Conservation (phyloP, 2,113 vertebrate species). For the Alaudala cheleensis region DNA sequence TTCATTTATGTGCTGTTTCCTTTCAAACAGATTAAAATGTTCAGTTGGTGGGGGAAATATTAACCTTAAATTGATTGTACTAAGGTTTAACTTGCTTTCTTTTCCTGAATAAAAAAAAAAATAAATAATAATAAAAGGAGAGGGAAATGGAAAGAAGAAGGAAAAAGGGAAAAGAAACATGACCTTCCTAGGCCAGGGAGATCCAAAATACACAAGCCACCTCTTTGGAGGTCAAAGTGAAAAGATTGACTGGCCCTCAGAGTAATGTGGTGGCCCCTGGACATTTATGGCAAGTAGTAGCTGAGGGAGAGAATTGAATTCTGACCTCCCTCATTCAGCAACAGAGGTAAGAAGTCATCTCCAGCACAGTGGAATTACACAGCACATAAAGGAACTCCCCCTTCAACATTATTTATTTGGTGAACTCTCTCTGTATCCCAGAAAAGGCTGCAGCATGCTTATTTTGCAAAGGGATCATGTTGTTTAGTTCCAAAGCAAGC, state of each 20-base stretch:
- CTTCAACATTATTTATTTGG: constrained; percentile 73
- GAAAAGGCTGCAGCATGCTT: constrained; percentile 53
- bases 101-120: not conserved
- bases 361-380: constrained; percentile 22
- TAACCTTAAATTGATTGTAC: not conserved
- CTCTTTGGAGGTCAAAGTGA: constrained; percentile 42
- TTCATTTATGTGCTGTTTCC: not conserved
- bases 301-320: constrained; percentile 45
- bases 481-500: constrained; percentile 77
- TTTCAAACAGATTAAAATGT: not conserved
- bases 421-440: constrained; percentile 58
- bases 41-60: not conserved
- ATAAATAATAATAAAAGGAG: not conserved
- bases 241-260: constrained; percentile 45
- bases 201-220: constrained; percentile 24
- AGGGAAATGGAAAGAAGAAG: not conserved
- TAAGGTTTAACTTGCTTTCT: not conserved
- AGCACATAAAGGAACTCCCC: constrained; percentile 47
- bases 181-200: not conserved
- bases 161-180: not conserved
- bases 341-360: constrained; percentile 47
- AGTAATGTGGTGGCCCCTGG: constrained; percentile 43
- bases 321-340: constrained; percentile 9
- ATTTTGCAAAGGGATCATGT: constrained; percentile 74
- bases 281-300: constrained; percentile 14